Evolutionary conservation across 2,888 invertebrate species (phyloP).

Genomic region (Himalopsyche kuldschensis): DNA sequence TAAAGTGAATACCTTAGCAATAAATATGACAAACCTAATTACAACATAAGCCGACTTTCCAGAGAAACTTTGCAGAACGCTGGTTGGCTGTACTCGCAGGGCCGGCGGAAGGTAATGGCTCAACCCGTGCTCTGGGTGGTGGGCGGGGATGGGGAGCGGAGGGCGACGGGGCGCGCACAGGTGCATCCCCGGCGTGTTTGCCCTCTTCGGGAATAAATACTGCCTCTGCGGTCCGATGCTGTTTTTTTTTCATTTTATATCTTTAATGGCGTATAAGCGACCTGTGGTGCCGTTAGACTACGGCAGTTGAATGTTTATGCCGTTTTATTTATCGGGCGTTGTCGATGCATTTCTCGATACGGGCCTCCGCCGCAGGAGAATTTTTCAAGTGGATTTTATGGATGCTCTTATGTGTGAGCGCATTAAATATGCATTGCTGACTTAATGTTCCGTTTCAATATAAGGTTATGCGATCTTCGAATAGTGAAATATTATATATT

Average conservation of each 20-base stretch:
- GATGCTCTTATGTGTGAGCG: not conserved
- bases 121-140: not conserved
- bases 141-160: not conserved
- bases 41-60: not conserved
- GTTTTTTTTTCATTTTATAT: not conserved
- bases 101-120: not conserved
- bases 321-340: not conserved
- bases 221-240: not conserved
- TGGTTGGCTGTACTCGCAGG: not conserved
- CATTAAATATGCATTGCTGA: no score
- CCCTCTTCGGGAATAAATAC: not conserved
- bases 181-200: constrained; percentile 1
- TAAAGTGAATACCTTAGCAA: not conserved
- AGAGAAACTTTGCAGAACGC: not conserved
- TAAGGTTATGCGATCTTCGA: no score
- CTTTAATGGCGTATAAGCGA: not conserved
- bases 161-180: not conserved
- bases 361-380: not conserved
- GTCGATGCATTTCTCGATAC: not conserved
- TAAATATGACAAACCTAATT: not conserved
- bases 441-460: no score
- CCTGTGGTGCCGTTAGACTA: not conserved
- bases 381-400: not conserved
- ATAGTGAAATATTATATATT: no score
- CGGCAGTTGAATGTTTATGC: not conserved